Evolutionary conservation across 2,797 vertebrate genomes (phyloP), one percentile per base, ranked within the genome.

Genomic region (Mus caroli): DNA sequence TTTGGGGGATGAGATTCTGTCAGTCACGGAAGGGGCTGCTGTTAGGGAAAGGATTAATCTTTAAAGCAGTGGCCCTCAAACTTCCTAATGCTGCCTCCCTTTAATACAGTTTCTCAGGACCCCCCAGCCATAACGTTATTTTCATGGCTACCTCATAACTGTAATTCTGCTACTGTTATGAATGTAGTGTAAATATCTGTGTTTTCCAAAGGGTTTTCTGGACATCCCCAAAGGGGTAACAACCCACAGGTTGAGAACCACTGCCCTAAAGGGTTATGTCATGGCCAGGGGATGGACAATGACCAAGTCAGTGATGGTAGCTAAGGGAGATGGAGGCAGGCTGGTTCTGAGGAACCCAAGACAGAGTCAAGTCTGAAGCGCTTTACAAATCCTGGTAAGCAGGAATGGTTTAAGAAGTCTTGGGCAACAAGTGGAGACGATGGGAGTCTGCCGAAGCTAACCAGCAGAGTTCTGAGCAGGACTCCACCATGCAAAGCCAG

Each of bases 341-440:
- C 34, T 8, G 1, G 56, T 40, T n/a, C 69, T 77, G 0, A 69
- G 46, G 46, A 76, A 83, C 14, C 31, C 3, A 88, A 56, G 80
- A 75, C 10, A 89, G 17, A 37, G 43, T 91, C 62, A 62, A 46
- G 52, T 19, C 37, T 86, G 52, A 94, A 94, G 34, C 22, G 14
- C 19, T 96, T 93, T 60, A 89, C 58, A 82, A 78, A 87, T 56
- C 60, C 88, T 82, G 69, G 20, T 50, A 80, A 56, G 19, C 6
- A 88, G 43, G 31, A 94, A 94, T 84, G 14, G 60, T 46, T 20
- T 78, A 94, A 93, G 54, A 79, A 43, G 92, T 96, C 52, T 84
- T 67, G 62, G 71, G 80, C 73, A 96, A 91, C 58, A 67, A 82
- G 62, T 52, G 52, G 43, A 93, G 64, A 94, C 75, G 52, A 83